Percentiles rank a stretch among this genome's conserved stretches.
Conservation (phyloP, 2,113 vertebrate genomes). For the Microcebus murinus region DNA sequence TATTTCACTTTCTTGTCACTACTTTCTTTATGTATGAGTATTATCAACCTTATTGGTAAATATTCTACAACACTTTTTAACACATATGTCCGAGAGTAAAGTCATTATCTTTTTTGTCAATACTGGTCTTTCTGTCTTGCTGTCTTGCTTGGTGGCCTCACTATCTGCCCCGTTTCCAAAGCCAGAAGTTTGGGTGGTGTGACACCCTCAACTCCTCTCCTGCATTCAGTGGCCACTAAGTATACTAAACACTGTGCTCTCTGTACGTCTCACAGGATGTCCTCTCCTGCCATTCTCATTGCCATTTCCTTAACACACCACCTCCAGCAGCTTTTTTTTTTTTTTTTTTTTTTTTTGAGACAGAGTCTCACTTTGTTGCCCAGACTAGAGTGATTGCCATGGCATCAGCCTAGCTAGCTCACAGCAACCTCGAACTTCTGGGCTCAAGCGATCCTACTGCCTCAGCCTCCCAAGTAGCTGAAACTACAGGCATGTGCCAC, state of each 20-base stretch:
- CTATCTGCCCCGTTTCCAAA: background rate
- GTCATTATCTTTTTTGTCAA: background rate
- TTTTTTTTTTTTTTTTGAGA: no score
- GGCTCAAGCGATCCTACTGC: no score
- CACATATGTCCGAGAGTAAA: background rate
- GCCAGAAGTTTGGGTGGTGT: background rate
- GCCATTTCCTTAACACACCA: background rate
- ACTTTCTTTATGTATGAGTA: background rate
- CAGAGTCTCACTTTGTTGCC: no score
- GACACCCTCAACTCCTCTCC: background rate
- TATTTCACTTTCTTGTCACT: background rate
- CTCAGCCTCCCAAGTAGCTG: no score
- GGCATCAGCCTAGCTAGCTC: no score
- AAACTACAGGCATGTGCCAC: no score
- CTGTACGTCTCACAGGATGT: no score
- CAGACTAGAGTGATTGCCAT: no score
- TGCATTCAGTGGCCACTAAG: background rate
- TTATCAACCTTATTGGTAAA: background rate
- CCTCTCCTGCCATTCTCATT: background rate
- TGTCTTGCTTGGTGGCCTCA: background rate
- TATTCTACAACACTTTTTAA: background rate
- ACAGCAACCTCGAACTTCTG: no score
- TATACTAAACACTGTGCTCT: background rate
- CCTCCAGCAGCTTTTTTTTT: background rate
- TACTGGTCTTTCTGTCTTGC: background rate